phyloP scores from a whole-genome alignment of 2,888 invertebrate genomes.

The Linnaemya vulpina region DNA sequence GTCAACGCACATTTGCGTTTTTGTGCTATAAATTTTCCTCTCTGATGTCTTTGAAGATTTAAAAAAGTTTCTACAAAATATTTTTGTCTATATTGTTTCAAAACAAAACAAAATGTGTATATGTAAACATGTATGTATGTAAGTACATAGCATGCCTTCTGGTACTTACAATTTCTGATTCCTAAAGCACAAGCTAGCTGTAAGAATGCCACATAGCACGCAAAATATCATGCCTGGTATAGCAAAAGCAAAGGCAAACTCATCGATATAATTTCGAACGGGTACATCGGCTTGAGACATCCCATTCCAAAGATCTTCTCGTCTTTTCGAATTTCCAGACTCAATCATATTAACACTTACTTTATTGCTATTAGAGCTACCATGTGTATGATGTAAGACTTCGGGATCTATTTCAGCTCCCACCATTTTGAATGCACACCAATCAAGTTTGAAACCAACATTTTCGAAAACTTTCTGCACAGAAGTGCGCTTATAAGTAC shows the following conservation, averaged over 20 bases:
- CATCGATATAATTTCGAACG: slow-evolving; percentile 87
- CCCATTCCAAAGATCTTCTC: slow-evolving; percentile 86
- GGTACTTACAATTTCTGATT: slow-evolving; percentile 89
- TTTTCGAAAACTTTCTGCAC: slow-evolving; percentile 92
- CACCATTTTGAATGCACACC: slow-evolving; percentile 94
- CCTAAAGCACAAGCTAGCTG: slow-evolving; percentile 89
- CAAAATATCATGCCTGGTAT: slow-evolving; percentile 88
- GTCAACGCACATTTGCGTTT: no score
- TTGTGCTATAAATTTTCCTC: no score
- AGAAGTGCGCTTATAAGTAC: slow-evolving; percentile 93
- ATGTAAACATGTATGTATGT: background rate
- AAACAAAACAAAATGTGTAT: no score
- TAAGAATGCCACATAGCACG: slow-evolving; percentile 86
- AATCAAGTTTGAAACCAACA: slow-evolving; percentile 91
- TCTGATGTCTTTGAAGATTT: no score
- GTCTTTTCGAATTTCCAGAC: slow-evolving; percentile 79
- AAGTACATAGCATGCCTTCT: no score
- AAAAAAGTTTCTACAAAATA: no score
- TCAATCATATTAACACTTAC: slow-evolving; percentile 76
- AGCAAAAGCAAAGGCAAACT: slow-evolving; percentile 88
- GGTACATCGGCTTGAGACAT: slow-evolving; percentile 86
- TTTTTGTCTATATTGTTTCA: no score
- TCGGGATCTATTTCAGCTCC: slow-evolving; percentile 82
- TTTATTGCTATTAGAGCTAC: slow-evolving; percentile 70
- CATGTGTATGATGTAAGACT: slow-evolving; percentile 81